These are phyloP conservation scores for Intellagama lesueurii DNA, from an alignment of 2,797 vertebrate genomes.

Conservation along the genomic window DNA sequence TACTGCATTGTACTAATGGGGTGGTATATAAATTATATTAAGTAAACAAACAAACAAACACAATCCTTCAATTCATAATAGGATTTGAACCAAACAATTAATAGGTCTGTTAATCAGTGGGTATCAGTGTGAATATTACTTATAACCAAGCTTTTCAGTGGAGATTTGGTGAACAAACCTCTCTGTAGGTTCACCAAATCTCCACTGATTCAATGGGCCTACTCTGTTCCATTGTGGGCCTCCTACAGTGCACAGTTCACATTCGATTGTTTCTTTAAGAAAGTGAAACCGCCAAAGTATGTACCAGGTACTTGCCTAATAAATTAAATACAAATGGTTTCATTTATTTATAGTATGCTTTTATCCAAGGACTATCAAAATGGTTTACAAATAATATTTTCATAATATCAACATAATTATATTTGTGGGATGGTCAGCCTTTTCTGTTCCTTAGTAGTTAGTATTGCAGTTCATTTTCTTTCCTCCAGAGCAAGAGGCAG, in stretches of 20 bases:
- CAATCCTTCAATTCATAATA: neutral
- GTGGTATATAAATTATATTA: neutral
- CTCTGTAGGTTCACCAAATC: too few species aligned
- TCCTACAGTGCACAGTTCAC: too few species aligned
- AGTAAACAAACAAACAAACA: neutral
- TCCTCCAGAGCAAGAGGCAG: neutral
- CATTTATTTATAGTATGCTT: neutral
- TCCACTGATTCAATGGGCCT: too few species aligned
- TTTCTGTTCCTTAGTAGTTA: neutral
- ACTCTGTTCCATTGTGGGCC: too few species aligned
- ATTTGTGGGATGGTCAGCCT: neutral
- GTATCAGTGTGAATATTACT: neutral
- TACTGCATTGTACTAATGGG: too few species aligned
- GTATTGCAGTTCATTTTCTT: neutral
- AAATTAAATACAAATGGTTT: neutral
- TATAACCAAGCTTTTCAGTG: neutral
- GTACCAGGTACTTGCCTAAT: neutral
- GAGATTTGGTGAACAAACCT: too few species aligned
- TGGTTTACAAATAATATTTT: neutral
- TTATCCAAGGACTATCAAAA: neutral
- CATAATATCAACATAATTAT: neutral
- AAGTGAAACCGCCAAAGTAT: neutral
- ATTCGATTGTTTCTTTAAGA: neutral
- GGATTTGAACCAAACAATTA: neutral
- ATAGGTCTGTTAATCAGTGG: neutral